Conservation (phyloP, 2,797 vertebrate genomes). For the Phoeniculus purpureus region DNA sequence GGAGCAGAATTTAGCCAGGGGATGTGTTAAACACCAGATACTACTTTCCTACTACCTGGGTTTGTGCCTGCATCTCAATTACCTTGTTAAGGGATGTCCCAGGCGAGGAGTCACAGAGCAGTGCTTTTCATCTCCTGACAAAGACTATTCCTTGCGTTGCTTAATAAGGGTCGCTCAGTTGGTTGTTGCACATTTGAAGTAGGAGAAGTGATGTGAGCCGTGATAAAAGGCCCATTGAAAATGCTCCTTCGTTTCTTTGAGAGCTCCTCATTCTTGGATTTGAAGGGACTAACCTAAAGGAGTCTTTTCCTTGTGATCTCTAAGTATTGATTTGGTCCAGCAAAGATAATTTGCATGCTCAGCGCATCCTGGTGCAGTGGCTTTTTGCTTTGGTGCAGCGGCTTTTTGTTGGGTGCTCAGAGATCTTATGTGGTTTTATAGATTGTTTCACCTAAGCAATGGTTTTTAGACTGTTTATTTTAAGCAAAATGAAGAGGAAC, state of each 20-base stretch:
- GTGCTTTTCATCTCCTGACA: not conserved
- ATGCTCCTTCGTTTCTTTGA: not conserved
- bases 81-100: not conserved
- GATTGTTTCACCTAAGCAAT: not conserved
- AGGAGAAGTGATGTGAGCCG: not conserved
- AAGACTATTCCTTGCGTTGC: not conserved
- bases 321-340: not conserved
- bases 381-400: not conserved
- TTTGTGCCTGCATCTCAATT: not conserved
- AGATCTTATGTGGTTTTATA: not conserved
- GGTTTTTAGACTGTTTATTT: not conserved
- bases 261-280: not conserved
- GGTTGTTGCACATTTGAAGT: not conserved
- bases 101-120: not conserved
- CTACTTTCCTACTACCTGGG: not conserved
- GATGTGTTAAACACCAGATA: not conserved
- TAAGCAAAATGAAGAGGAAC: not conserved
- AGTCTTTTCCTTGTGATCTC: not conserved
- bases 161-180: not conserved
- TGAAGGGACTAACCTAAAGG: not conserved
- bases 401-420: not conserved
- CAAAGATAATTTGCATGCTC: not conserved
- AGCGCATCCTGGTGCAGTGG: not conserved
- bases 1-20: not conserved
- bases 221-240: not conserved